phyloP scores from a whole-genome alignment of 2,113 vertebrate species.

The Limanda limanda region DNA sequence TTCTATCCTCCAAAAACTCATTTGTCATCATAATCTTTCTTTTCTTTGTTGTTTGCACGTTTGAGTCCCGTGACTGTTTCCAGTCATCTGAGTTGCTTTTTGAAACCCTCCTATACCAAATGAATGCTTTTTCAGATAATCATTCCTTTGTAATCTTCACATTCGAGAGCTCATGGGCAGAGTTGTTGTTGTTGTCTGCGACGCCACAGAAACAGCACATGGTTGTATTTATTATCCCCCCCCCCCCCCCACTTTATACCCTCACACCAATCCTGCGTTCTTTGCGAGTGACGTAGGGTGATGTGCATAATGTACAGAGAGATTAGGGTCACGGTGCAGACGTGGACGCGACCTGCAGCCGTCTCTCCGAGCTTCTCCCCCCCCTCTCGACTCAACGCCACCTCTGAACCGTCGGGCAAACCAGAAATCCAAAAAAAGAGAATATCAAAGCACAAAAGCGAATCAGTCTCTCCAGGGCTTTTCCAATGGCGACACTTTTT shows the following conservation, averaged over 20 bases:
- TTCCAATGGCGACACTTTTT: background rate
- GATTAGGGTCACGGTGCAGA: conserved; percentile 69
- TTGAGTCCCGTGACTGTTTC: background rate
- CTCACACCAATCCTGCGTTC: conserved; percentile 20
- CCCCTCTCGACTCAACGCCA: background rate
- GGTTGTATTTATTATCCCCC: conserved; percentile 49
- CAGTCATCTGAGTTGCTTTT: background rate
- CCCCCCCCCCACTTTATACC: background rate
- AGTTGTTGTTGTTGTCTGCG: background rate
- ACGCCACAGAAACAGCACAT: conserved; percentile 40
- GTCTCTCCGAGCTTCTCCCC: background rate
- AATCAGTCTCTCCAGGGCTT: background rate
- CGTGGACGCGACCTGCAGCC: background rate
- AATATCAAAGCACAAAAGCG: conserved; percentile 23
- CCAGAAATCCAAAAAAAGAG: conserved; percentile 1
- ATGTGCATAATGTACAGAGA: conserved; percentile 61
- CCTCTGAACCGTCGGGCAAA: conserved; percentile 20
- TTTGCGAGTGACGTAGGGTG: conserved; percentile 47
- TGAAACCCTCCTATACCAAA: background rate
- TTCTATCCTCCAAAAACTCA: background rate
- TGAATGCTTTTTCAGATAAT: background rate
- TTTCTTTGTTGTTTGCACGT: no score
- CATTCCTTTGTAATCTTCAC: background rate
- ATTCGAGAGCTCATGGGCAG: background rate
- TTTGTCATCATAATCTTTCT: background rate